A percentile compares a stretch with the other conserved stretches of the same genome.
Conservation (phyloP, 1,140 invertebrate genomes). For the Ceratitis capitata region DNA sequence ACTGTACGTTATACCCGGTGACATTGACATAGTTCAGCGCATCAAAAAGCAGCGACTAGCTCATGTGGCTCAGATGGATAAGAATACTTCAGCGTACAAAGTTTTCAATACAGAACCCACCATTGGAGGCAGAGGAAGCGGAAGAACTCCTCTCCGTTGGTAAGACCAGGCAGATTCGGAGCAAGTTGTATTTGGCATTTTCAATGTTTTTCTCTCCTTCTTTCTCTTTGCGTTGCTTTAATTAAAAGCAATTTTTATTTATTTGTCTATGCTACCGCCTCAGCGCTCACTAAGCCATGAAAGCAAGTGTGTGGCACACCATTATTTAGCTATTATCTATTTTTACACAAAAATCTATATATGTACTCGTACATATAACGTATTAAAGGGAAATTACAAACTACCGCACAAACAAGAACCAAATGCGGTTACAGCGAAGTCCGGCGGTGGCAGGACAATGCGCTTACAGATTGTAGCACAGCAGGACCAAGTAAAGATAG, state of each 20-base stretch:
- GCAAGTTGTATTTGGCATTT: no score
- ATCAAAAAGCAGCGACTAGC: no score
- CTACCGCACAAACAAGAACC: not conserved
- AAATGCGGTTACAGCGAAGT: not conserved
- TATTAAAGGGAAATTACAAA: not conserved
- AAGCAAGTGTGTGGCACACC: not conserved
- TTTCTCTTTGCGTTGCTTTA: not conserved
- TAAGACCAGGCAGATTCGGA: no score
- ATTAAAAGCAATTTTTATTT: not conserved
- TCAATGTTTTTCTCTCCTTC: not conserved
- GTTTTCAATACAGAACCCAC: no score
- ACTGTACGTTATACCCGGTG: no score
- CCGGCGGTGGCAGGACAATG: not conserved
- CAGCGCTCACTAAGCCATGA: not conserved
- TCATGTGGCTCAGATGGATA: no score
- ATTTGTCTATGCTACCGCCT: not conserved
- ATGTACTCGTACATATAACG: not conserved
- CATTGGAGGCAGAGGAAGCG: no score
- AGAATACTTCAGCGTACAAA: no score
- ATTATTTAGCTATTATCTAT: conserved; percentile 15
- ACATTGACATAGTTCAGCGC: no score
- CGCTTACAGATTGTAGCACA: not conserved
- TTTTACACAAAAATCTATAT: not conserved
- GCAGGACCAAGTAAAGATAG: not conserved
- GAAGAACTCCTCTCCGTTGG: no score